phyloP scores from a whole-genome alignment of 2,888 invertebrate species.

The Blastobasis lacticolella region DNA sequence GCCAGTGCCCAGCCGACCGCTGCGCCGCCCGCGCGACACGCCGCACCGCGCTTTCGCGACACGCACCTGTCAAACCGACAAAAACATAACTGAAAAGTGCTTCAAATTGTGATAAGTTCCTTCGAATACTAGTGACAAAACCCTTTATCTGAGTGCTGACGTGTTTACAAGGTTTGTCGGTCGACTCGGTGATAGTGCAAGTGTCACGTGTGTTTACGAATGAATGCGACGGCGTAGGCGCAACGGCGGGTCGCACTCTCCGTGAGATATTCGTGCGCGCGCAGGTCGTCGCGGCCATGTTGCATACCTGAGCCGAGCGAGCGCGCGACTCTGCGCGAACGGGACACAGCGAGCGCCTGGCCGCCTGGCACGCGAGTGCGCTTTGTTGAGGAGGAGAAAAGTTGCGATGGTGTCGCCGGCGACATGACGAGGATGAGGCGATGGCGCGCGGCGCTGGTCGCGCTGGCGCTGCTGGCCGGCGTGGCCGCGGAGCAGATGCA shows the following conservation, averaged over 20 bases:
- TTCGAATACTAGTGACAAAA: slow-evolving; percentile 13
- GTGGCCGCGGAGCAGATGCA: slow-evolving; percentile 81
- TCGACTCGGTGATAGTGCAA: slow-evolving; percentile 44
- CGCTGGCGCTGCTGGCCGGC: slow-evolving; percentile 57
- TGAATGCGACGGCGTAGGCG: slow-evolving; percentile 70
- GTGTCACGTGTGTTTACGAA: slow-evolving; percentile 72
- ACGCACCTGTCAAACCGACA: slow-evolving; percentile 36
- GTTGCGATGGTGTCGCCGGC: slow-evolving; percentile 57
- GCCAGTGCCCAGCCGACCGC: slow-evolving; percentile 61
- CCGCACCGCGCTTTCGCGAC: slow-evolving; percentile 18
- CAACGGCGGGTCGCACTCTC: slow-evolving; percentile 65
- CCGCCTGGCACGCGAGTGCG: slow-evolving; percentile 45
- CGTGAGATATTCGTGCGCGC: slow-evolving; percentile 71
- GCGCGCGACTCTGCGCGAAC: slow-evolving; percentile 66
- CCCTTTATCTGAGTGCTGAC: slow-evolving; percentile 1
- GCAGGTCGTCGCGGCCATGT: slow-evolving; percentile 72
- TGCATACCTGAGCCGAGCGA: slow-evolving; percentile 72
- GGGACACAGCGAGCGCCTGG: slow-evolving; percentile 51
- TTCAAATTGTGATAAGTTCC: slow-evolving; percentile 31
- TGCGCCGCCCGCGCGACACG: slow-evolving; percentile 52
- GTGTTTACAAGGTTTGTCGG: too few species aligned
- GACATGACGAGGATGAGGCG: slow-evolving; percentile 65
- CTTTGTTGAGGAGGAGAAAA: slow-evolving; percentile 49
- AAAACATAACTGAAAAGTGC: slow-evolving; percentile 57
- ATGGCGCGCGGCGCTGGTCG: slow-evolving; percentile 65